Evolutionary conservation across 2,888 invertebrate genomes (phyloP), one percentile per base, ranked within the genome.

Genomic region (Carterocephalus palaemon): DNA sequence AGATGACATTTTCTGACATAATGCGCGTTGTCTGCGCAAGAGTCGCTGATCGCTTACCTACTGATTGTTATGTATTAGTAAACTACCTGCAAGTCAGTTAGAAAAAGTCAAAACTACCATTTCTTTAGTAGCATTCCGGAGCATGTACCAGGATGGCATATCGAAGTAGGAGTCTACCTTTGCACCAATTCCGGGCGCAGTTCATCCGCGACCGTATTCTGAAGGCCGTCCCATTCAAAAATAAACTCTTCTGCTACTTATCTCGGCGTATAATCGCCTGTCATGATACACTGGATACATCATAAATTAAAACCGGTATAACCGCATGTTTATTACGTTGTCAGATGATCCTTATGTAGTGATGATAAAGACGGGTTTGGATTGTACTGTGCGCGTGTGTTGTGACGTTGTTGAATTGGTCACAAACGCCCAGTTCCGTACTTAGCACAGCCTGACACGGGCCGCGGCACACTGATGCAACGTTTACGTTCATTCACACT

Each of bases 401-500:
- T 77, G 57, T 46, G 58, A 55, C 70, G 59, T 71, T 78, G 50
- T 54, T 45, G 46, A 53, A 57, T 51, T 56, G 56, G 39, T n/a
- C 39, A 52, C 41, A 48, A 49, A 20, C 36, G 46, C 33, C 56
- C 49, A 57, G 65, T 70, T 72, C 69, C 80, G 85, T 85, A 74
- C 85, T 82, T 66, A 79, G 84, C 69, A 84, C 85, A 60, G 83
- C 55, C 70, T 85, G 85, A 81, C 67, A 85, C 62, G 60, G 52
- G 62, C 53, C 53, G 53, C 53, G 60, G 60, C 75, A 70, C 79
- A 80, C 80, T 70, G 68, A 71, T 68, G 76, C 74, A 78, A 62
- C 19, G 48, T 48, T 48, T 33, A 65, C 70, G 71, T 77, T 77
- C 82, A 83, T 81, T 76, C 79, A 79, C 76, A 75, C 71, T 75